Base-by-base conservation (phyloP, 2,797 vertebrate species). In the Mastacembelus armatus region DNA sequence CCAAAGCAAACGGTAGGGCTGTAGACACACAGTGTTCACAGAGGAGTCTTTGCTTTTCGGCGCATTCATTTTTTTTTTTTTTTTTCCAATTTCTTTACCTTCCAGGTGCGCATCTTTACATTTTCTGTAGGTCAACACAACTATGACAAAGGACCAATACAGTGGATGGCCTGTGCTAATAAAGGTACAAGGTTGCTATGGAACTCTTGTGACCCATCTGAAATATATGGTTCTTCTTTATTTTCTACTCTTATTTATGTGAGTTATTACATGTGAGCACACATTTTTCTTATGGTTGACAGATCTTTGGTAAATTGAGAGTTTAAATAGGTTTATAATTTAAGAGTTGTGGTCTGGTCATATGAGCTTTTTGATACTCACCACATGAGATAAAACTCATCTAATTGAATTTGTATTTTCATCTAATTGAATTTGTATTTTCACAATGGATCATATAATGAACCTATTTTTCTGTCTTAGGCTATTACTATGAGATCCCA, bases 61-160 rank as follows among this genome's bases (percentile, higher is more conserved):
- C 2, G 10, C 15, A 2, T 38, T 67, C 1, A 6, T 2, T 18
- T 5, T 12, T 10, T 21, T 30, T 52, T n/a, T n/a, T n/a, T n/a
- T n/a, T n/a, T n/a, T n/a, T 27, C 12, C 10, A 0, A 12, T 6
- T 67, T 26, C 7, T 21, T 11, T 9, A 36, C 38, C 16, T 24
- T 22, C 6, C 79, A 99, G 98, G 97, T 99, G 9, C 95, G 98
- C 36, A 96, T 99, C 58, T 99, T 99, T 86, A 99, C 98, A 0
- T 99, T 99, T 92, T 99, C 98, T 64, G 98, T 99, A 27, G 98
- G 98, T 65, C 96, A 98, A 22, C 98, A 99, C 90, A 99, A 98
- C 91, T 99, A 99, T 32, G 98, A 99, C 86, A 97, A 98, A 87
- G 95, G 94, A 71, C 98, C 98, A 16, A 96, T 99, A 81, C 95